Conservation (phyloP, 2,888 invertebrate genomes). For the Spilosoma lubricipeda region DNA sequence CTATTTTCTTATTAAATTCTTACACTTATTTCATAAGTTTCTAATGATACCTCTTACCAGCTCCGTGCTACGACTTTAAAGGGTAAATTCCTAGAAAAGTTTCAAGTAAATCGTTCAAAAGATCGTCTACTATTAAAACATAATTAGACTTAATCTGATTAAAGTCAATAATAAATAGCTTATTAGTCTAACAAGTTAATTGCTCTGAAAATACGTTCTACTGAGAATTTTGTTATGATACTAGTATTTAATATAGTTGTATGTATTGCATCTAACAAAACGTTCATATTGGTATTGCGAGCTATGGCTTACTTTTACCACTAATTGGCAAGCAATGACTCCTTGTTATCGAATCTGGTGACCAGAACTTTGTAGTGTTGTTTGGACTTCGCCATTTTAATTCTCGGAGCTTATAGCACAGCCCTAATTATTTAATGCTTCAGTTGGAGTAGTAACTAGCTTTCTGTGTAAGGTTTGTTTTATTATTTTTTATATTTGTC, state of each 20-base stretch:
- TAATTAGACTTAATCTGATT: neutral
- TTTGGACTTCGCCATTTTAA: constrained; percentile 49
- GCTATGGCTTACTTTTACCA: constrained; percentile 27
- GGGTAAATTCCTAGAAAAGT: neutral
- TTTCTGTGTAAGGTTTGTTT: neutral
- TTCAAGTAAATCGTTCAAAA: neutral
- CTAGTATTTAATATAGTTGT: neutral
- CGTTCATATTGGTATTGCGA: constrained; percentile 6
- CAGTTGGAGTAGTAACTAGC: constrained; percentile 16
- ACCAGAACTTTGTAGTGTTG: constrained; percentile 58
- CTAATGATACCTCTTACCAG: neutral
- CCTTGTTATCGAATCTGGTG: constrained; percentile 53
- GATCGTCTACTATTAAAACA: neutral
- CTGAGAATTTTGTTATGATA: neutral
- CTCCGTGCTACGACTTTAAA: neutral
- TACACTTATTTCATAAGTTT: neutral
- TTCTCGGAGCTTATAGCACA: constrained; percentile 26
- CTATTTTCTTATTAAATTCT: too few relatives aligned
- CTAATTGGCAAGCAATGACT: constrained; percentile 57
- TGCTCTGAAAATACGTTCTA: neutral
- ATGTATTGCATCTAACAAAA: neutral
- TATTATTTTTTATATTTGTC: neutral
- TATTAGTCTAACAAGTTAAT: neutral
- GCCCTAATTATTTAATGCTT: constrained; percentile 37
- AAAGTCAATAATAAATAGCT: neutral